These are phyloP conservation scores for Neoarius graeffei DNA, from an alignment of 2,113 vertebrate genomes.

Conservation along the genomic window DNA sequence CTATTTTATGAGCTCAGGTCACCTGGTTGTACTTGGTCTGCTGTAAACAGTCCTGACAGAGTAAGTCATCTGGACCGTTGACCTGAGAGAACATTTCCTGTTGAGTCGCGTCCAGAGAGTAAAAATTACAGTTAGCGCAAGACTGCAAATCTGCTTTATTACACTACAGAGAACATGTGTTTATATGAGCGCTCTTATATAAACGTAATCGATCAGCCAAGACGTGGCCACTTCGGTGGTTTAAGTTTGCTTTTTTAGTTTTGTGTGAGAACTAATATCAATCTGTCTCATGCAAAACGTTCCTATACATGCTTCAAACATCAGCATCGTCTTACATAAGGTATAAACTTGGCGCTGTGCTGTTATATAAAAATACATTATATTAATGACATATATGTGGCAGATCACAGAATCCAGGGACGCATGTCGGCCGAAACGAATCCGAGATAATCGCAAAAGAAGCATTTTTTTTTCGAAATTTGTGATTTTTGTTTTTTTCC, in stretches of 20 bases:
- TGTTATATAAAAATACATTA: not conserved
- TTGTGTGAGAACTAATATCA: not conserved
- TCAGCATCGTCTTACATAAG: not conserved
- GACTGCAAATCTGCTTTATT: not conserved
- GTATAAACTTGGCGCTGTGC: not conserved
- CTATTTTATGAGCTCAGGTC: not conserved
- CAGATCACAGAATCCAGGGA: no score
- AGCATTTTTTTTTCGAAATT: no score
- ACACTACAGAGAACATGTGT: not conserved
- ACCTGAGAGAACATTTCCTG: slow-evolving; percentile 3
- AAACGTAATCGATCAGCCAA: not conserved
- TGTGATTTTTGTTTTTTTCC: no score
- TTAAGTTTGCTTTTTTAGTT: not conserved
- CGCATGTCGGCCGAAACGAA: no score
- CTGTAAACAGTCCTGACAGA: slow-evolving; percentile 11
- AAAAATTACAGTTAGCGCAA: not conserved
- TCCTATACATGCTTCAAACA: not conserved
- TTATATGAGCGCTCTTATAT: not conserved
- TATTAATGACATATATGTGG: no score
- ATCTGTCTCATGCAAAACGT: not conserved
- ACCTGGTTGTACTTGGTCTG: not conserved
- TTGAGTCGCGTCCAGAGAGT: not conserved
- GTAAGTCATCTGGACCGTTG: slow-evolving; percentile 26
- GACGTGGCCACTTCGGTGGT: not conserved
- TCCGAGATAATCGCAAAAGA: no score